Conservation (phyloP, 2,797 vertebrate genomes). For the Lutjanus argentimaculatus region DNA sequence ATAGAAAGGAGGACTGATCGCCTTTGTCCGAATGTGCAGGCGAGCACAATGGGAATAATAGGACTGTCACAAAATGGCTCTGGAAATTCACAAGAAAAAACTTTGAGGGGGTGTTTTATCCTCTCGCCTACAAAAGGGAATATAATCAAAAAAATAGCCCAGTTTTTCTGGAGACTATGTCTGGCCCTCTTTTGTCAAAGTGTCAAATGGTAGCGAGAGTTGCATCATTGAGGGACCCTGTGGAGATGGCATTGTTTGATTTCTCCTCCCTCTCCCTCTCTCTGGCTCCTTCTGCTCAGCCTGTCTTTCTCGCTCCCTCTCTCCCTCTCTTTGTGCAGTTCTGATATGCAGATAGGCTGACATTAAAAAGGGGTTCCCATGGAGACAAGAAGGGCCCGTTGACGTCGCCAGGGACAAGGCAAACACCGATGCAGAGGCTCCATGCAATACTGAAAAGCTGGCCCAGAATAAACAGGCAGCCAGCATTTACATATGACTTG, state of each 20-base stretch:
- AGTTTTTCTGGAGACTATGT: conserved; percentile 72
- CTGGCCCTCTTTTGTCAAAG: conserved; percentile 80
- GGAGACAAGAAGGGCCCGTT: conserved; percentile 83
- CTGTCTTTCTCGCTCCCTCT: conserved; percentile 61
- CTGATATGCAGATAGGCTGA: conserved; percentile 89
- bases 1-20: conserved; percentile 59
- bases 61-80: conserved; percentile 71
- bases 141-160: conserved; percentile 74
- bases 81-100: conserved; percentile 71
- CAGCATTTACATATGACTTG: conserved; percentile 78
- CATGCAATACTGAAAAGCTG: conserved; percentile 70
- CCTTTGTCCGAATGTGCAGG: conserved; percentile 72
- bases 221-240: conserved; percentile 82
- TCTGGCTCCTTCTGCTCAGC: conserved; percentile 64
- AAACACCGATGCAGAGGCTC: conserved; percentile 75
- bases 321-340: conserved; percentile 80
- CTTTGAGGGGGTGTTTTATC: conserved; percentile 70
- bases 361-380: conserved; percentile 89
- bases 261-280: conserved; percentile 71
- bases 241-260: conserved; percentile 83
- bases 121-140: conserved; percentile 63
- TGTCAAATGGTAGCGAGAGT: conserved; percentile 79
- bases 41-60: conserved; percentile 71
- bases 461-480: conserved; percentile 76
- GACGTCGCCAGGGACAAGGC: conserved; percentile 81